phyloP scores from a whole-genome alignment of 1,140 invertebrate genomes.

The Ceratina japonica region DNA sequence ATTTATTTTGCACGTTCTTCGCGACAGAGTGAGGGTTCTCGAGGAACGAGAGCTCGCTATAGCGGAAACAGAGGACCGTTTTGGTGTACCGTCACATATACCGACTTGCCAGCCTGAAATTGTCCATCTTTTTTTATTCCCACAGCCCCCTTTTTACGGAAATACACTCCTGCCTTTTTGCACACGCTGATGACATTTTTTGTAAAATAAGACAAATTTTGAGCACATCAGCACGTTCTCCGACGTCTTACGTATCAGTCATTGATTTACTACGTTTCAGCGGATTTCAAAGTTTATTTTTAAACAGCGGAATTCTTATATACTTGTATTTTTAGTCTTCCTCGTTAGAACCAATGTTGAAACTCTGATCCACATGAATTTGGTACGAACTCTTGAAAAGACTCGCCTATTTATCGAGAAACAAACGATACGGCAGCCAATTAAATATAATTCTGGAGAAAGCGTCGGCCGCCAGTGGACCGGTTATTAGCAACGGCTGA shows the following conservation, averaged over 20 bases:
- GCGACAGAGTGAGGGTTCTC: constrained; percentile 16
- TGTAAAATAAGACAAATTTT: background rate
- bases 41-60: background rate
- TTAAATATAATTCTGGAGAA: constrained; percentile 21
- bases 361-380: too few species aligned
- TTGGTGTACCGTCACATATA: background rate
- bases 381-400: background rate
- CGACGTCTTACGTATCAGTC: too few species aligned
- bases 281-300: too few species aligned
- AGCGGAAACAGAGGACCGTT: background rate
- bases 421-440: constrained; percentile 15
- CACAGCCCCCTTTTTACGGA: background rate
- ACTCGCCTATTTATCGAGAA: background rate
- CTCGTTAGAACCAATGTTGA: too few species aligned
- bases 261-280: too few species aligned
- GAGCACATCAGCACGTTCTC: background rate
- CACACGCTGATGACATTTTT: too few species aligned
- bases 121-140: background rate
- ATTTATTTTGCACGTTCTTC: constrained; percentile 38
- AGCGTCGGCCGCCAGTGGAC: background rate
- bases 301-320: too few species aligned
- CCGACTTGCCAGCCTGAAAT: background rate
- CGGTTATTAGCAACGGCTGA: constrained; percentile 1
- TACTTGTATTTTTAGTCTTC: too few species aligned
- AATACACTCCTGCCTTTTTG: background rate